Conservation (phyloP, 2,113 vertebrate genomes). For the Peucedramus taeniatus region DNA sequence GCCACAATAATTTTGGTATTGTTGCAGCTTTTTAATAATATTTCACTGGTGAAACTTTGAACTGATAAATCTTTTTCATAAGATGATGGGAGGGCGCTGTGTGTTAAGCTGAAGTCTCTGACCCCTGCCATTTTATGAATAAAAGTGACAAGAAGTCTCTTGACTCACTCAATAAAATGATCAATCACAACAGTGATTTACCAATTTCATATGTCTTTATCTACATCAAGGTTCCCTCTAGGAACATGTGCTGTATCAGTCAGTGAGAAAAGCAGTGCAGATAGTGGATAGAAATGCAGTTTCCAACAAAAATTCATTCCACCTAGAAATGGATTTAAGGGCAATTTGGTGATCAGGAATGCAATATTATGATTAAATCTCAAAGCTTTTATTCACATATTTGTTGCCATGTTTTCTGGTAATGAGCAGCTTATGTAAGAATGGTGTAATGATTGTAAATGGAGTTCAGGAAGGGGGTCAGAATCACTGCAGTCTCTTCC, state of each 20-base stretch:
- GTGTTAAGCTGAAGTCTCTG: not conserved
- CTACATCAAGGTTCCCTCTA: not conserved
- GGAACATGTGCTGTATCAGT: not conserved
- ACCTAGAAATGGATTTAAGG: not conserved
- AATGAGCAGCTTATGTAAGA: not conserved
- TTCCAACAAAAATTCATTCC: not conserved
- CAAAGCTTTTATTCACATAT: not conserved
- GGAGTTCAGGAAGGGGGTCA: not conserved
- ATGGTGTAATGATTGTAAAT: not conserved
- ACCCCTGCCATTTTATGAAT: not conserved
- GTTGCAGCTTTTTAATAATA: not conserved
- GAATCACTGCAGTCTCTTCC: not conserved
- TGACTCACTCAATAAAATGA: not conserved
- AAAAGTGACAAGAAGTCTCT: conserved; percentile 2
- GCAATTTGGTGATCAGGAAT: not conserved
- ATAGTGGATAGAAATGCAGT: not conserved
- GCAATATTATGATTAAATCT: not conserved
- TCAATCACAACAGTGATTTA: conserved; percentile 25
- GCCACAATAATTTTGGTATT: not conserved
- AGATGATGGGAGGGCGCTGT: accelerated
- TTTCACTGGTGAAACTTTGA: not conserved
- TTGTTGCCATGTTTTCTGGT: not conserved
- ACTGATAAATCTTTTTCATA: not conserved
- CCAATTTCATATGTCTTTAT: not conserved
- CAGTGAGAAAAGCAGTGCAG: not conserved